Evolutionary conservation across 2,888 invertebrate genomes (phyloP), one percentile per base, ranked within the genome.

Genomic region (Nomada hirtipes): DNA sequence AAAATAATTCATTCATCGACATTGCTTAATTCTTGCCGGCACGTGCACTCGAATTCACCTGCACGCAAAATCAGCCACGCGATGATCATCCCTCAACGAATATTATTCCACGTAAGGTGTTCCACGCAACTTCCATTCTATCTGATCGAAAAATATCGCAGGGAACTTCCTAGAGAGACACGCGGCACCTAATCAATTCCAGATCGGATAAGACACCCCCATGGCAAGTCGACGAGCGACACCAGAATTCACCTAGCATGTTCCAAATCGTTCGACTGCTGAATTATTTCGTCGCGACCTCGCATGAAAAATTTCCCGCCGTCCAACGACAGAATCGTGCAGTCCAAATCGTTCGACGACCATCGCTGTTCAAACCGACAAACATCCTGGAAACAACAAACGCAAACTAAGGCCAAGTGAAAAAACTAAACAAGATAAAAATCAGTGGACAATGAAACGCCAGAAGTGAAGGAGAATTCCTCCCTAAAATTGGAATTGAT

Each of bases 401-500:
- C 53, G 4, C 7, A 53, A 53, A 7, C n/a, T 53, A 20, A 9
- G 53, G 11, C 2, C 23, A 50, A 44, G 26, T 4, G 18, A 20
- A 53, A 20, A 11, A 13, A 15, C 0, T 1, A 20, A 20, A 53
- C 20, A 53, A 0, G 26, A n/a, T 4, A 15, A 36, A 4, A 13
- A 15, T n/a, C 3, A 13, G 29, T 18, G n/a, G 15, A 7, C 20
- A 26, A 11, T 1, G n/a, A 4, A n/a, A 29, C 15, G n/a, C 2
- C 10, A 20, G 42, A 36, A 18, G 3, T n/a, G 50, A 36, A 70
- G 68, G 10, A 64, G 50, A 61, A n/a, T 20, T 18, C 26, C 55
- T 9, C 23, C 36, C 11, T 10, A 18, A 61, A 74, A 69, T 69
- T 55, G 26, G 75, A 73, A 85, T 85, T 82, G 78, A 82, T 78